phyloP scores from a whole-genome alignment of 1,140 invertebrate genomes.

The Bombus cullumanus region DNA sequence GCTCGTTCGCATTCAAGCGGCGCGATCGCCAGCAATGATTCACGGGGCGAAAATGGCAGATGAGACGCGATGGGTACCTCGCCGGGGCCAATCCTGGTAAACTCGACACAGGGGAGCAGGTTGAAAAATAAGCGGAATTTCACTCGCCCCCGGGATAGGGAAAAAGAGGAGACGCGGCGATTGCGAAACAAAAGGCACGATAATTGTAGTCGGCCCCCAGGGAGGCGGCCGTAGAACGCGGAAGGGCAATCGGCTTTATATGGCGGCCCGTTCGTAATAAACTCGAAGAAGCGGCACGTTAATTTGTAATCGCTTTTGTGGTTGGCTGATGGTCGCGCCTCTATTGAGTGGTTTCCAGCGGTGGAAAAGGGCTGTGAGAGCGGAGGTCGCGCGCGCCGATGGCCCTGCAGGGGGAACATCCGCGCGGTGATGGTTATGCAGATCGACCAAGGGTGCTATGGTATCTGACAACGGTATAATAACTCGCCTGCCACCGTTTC shows the following conservation, averaged over 20 bases:
- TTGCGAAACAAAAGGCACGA: slow-evolving; percentile 80
- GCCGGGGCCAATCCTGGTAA: slow-evolving; percentile 9
- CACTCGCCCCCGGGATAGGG: slow-evolving; percentile 51
- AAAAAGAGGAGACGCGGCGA: slow-evolving; percentile 53
- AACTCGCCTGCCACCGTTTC: slow-evolving; percentile 59
- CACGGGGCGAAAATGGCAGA: slow-evolving; percentile 39
- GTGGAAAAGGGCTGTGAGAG: slow-evolving; percentile 48
- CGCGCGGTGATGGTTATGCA: slow-evolving; percentile 74
- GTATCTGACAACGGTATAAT: slow-evolving; percentile 73
- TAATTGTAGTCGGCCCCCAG: slow-evolving; percentile 76
- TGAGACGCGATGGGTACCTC: slow-evolving; percentile 2
- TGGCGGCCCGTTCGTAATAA: slow-evolving; percentile 73
- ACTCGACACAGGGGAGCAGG: slow-evolving; percentile 53
- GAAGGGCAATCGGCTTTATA: slow-evolving; percentile 25
- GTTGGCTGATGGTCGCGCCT: slow-evolving; percentile 72
- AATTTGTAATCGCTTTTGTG: slow-evolving; percentile 80
- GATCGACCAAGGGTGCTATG: slow-evolving; percentile 72
- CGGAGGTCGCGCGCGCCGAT: neutral
- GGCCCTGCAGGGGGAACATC: slow-evolving; percentile 42
- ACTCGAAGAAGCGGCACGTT: slow-evolving; percentile 76
- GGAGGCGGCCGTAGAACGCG: slow-evolving; percentile 40
- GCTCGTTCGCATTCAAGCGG: slow-evolving; percentile 31
- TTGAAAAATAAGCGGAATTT: slow-evolving; percentile 70
- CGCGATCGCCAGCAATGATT: slow-evolving; percentile 23
- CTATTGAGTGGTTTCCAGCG: slow-evolving; percentile 66